Conservation (phyloP, 2,888 invertebrate species). For the Amblyjoppa fuscipennis region DNA sequence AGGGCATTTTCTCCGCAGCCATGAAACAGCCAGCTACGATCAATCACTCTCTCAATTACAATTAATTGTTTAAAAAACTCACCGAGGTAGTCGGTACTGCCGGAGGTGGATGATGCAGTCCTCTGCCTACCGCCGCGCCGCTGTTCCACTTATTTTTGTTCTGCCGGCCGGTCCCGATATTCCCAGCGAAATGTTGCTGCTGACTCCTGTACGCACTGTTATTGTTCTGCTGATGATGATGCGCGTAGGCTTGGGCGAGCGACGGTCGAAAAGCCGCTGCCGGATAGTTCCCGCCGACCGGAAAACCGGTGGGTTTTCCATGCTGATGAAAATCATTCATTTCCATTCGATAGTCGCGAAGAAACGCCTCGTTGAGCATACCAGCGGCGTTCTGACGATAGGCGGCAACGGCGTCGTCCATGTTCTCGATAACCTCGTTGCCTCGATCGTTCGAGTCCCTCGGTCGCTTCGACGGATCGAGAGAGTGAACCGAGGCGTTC, state of each 20-base stretch:
- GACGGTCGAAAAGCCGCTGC: conserved; percentile 64
- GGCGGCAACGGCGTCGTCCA: conserved; percentile 43
- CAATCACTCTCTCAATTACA: conserved; percentile 32
- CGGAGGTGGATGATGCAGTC: conserved; percentile 55
- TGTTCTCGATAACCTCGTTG: conserved; percentile 25
- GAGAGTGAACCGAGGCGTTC: conserved; percentile 31
- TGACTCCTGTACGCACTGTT: conserved; percentile 60
- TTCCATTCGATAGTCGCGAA: conserved; percentile 67
- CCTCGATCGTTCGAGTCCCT: conserved; percentile 48
- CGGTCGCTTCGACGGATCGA: conserved; percentile 44
- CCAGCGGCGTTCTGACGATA: conserved; percentile 64
- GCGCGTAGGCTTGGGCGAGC: conserved; percentile 62
- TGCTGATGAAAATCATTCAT: conserved; percentile 61
- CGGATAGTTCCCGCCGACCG: conserved; percentile 45
- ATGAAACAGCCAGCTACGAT: conserved; percentile 48
- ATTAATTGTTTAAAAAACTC: conserved; percentile 59
- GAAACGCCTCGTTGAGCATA: conserved; percentile 62
- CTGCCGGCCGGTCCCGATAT: conserved; percentile 34
- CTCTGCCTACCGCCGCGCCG: conserved; percentile 34
- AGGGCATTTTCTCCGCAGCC: conserved; percentile 44
- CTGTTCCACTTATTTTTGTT: conserved; percentile 66
- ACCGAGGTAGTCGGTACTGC: conserved; percentile 64
- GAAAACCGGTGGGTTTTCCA: conserved; percentile 51
- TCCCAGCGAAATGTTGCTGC: conserved; percentile 50
- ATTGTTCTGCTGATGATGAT: conserved; percentile 63